Percentiles rank a stretch among this genome's conserved stretches.
These are phyloP conservation scores for Microvelia longipes DNA, from an alignment of 1,140 invertebrate genomes.

Conservation along the genomic window DNA sequence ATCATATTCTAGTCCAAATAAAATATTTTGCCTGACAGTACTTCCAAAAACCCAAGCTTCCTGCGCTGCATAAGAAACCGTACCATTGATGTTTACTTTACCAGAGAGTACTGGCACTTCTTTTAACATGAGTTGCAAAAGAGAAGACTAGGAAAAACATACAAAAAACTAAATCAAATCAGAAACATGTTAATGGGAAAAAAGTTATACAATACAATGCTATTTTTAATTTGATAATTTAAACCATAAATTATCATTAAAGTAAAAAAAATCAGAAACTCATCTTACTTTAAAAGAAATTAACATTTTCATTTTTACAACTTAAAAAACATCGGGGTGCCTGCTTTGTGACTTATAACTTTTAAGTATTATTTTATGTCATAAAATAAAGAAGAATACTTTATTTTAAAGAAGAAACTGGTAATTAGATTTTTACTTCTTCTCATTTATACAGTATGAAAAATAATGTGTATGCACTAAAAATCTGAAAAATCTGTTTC, in stretches of 20 bases:
- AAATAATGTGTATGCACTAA: no score
- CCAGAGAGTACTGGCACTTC: conserved; percentile 48
- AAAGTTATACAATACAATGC: neutral
- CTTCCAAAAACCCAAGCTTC: conserved; percentile 61
- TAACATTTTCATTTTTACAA: no score
- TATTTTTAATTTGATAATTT: neutral
- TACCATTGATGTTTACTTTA: conserved; percentile 41
- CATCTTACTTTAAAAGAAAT: no score
- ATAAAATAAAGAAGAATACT: no score
- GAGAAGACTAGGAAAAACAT: conserved; percentile 42
- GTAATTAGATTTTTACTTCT: no score
- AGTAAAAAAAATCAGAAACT: no score
- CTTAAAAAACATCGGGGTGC: no score
- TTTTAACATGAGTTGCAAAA: conserved; percentile 53
- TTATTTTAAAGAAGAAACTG: no score
- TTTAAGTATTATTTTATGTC: no score
- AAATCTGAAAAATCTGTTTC: no score
- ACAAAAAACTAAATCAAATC: neutral
- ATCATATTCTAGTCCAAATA: conserved; percentile 54
- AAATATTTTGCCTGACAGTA: conserved; percentile 54
- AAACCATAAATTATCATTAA: neutral
- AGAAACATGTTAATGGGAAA: neutral
- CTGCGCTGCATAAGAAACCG: conserved; percentile 54
- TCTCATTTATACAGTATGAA: no score
- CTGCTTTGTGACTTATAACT: no score